phyloP scores from a whole-genome alignment of 2,888 invertebrate genomes.

The Brachypalpus laphriformis region DNA sequence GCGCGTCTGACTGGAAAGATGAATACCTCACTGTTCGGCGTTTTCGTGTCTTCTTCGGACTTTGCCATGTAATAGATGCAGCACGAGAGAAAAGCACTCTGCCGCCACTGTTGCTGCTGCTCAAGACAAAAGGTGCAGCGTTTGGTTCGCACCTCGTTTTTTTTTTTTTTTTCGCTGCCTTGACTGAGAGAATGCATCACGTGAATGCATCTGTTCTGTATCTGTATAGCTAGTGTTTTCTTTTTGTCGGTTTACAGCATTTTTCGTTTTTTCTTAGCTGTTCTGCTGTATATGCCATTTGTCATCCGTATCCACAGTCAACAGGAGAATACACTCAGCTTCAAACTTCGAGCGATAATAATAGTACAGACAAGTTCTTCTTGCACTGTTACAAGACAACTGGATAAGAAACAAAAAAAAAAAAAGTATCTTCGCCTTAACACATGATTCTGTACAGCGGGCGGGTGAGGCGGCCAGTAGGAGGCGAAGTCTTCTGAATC shows the following conservation, averaged over 20 bases:
- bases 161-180: not conserved
- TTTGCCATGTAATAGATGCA: conserved; percentile 11
- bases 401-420: not conserved
- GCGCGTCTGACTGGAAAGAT: conserved; percentile 63
- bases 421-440: conserved; percentile 18
- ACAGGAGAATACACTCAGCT: conserved; percentile 22
- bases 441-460: conserved; percentile 7
- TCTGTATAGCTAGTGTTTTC: not conserved
- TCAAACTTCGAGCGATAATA: conserved; percentile 11
- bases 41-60: not conserved
- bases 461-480: not conserved
- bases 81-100: not conserved
- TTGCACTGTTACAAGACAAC: conserved; percentile 24
- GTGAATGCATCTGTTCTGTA: conserved; percentile 25
- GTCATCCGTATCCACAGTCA: conserved; percentile 40
- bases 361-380: conserved; percentile 41
- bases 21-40: conserved; percentile 39
- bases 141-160: conserved; percentile 43
- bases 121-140: conserved; percentile 45
- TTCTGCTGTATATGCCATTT: conserved; percentile 47
- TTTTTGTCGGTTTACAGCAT: not conserved
- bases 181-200: not conserved
- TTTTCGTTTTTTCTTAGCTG: conserved; percentile 29
- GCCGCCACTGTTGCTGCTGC: not conserved
- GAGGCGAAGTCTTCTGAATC: conserved; percentile 36